These are phyloP conservation scores for Acridotheres tristis DNA, from an alignment of 2,797 vertebrate genomes.

Conservation along the genomic window DNA sequence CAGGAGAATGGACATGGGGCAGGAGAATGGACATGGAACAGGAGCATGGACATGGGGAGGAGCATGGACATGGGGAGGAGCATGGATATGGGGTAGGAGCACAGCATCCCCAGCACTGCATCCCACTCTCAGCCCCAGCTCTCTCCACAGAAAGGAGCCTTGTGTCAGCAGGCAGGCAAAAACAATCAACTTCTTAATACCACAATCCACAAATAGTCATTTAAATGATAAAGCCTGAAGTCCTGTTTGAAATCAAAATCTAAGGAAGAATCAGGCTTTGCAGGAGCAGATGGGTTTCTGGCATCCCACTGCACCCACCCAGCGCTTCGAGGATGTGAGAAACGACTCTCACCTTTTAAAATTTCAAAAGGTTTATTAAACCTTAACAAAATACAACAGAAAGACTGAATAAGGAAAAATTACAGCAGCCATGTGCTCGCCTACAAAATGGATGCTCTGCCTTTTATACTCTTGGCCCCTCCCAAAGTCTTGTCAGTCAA, in stretches of 20 bases:
- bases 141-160: neutral
- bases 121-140: neutral
- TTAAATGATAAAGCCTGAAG: neutral
- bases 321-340: fast-evolving
- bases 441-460: neutral
- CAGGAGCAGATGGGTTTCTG: constrained; percentile 12
- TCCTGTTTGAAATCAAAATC: neutral
- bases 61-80: too few species aligned
- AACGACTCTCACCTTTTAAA: neutral
- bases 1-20: neutral
- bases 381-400: neutral
- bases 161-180: neutral
- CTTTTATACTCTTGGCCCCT: neutral
- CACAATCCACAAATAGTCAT: neutral
- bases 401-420: neutral
- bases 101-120: neutral
- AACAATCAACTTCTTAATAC: neutral
- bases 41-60: too few species aligned
- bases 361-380: neutral
- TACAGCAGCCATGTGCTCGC: neutral
- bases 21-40: too few species aligned
- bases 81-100: neutral
- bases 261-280: neutral
- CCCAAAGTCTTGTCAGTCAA: neutral
- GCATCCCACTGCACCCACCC: neutral